Base-by-base conservation (phyloP, 35 echinoderm and acorn worm genomes). In the Eucidaris tribuloides region DNA sequence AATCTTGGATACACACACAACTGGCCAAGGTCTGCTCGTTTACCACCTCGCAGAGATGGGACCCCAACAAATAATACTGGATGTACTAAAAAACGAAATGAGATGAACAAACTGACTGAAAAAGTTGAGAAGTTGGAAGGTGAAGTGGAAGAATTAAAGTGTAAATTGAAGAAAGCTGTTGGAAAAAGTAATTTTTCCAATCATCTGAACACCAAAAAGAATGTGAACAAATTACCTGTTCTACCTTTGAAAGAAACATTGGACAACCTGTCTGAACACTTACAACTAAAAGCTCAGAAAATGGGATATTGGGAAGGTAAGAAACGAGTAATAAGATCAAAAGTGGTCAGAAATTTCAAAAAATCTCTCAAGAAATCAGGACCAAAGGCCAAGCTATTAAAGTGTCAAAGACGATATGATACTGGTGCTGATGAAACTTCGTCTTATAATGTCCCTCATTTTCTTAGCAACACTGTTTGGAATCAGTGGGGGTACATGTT, bases 341-440 rank as follows among this genome's bases (percentile, higher is more conserved):
- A 74, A 18, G 28, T 14, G 14, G 45, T 42, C 70, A 4, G 7
- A 36, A 83, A 27, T 19, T 68, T 84, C 19, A 68, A 68, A 84
- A 71, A n/a, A 30, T 29, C 82, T 18, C 82, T 63, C 14, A 37
- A 65, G 20, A 89, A 81, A 72, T 45, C 27, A 29, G 82, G 89
- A 22, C 82, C 82, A 33, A 78, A 84, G 33, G 22, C 82, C 3
- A 79, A 60, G 50, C 56, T 91, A n/a, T n/a, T n/a, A n/a, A 42
- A 31, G 14, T 28, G 9, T 49, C 23, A 42, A 85, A 38, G 68
- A 85, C 6, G 89, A 91, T 63, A 29, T 91, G 40, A 35, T 86
- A 46, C 32, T 91, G n/a, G 71, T 85, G 29, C 31, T 91, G 5
- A 86, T 91, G 82, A 48, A 65, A 79, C 36, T 91, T 20, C n/a